Evolutionary conservation across 2,888 invertebrate species (phyloP), one percentile per base, ranked within the genome.

Genomic region (Synergus gifuensis): DNA sequence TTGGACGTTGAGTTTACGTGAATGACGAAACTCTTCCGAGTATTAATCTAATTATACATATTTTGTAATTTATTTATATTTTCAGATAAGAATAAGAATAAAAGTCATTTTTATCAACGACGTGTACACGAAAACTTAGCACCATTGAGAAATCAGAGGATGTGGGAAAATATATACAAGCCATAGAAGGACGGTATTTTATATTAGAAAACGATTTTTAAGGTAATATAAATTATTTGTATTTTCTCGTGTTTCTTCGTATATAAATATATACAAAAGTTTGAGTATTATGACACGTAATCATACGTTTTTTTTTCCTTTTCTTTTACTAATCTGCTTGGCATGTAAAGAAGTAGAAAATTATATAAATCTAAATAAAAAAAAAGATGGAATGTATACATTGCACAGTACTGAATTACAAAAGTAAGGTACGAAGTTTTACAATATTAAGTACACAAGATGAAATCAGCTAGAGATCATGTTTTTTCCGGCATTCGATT

Each of bases 21-120:
- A 85, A 84, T 85, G 82, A 85, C 81, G 80, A 85, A 83, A 87
- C 85, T 91, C 87, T 87, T 88, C 87, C 87, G 87, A 87, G 87
- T 87, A 88, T 89, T 88, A 87, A 88, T 88, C 86, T 85, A 87
- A 87, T 84, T 85, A 85, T 82, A 78, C 62, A 87, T 89, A 90
- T 90, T 91, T 91, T 91, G 89, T 92, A 91, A 91, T 90, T 92
- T 91, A 92, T 91, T 91, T 91, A 91, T 91, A 91, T 90, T 91
- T 91, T 91, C 86, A 83, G 88, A 79, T 87, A 86, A 88, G 84
- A 88, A 79, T 87, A 86, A 88, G 84, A 89, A 88, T 87, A 89
- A 89, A 89, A 86, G 84, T 89, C 87, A 90, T 89, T 90, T 90
- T 90, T 89, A 88, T 88, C 87, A 87, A 88, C 16, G 36, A 54